phyloP scores from a whole-genome alignment of 2,797 vertebrate species.

The Margarornis squamiger region DNA sequence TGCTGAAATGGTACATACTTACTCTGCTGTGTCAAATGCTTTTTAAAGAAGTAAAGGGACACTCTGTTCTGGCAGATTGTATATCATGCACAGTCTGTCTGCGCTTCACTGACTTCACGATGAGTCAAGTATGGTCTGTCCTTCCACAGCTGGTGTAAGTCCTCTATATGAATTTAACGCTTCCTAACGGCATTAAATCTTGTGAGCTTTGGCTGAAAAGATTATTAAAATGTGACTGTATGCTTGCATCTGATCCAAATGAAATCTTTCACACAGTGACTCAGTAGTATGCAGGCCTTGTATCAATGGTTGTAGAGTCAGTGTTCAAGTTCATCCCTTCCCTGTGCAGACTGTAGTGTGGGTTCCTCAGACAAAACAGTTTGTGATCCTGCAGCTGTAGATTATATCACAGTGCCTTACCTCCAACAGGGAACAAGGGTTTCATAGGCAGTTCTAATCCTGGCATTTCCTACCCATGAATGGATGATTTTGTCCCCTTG shows the following conservation, averaged over 20 bases:
- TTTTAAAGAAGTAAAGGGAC: slow-evolving; percentile 59
- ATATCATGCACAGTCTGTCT: slow-evolving; percentile 40
- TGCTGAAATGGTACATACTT: not conserved
- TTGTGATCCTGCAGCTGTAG: not conserved
- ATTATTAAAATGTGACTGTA: not conserved
- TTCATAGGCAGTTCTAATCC: not conserved
- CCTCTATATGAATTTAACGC: not conserved
- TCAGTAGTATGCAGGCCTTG: not conserved
- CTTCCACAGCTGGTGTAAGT: slow-evolving; percentile 28
- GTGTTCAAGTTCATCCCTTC: not conserved
- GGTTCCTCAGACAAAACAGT: not conserved
- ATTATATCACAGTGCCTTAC: not conserved
- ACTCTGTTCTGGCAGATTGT: slow-evolving; percentile 43
- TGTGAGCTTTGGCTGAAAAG: not conserved
- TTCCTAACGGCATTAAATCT: not conserved
- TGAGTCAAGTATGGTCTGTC: slow-evolving; percentile 50
- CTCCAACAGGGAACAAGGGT: not conserved
- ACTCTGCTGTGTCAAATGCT: slow-evolving; percentile 33
- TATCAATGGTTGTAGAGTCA: not conserved
- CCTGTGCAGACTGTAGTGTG: not conserved
- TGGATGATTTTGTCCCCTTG: not conserved
- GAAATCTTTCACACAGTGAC: not conserved
- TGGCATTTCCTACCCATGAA: not conserved
- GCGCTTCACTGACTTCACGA: slow-evolving; percentile 9
- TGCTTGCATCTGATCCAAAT: not conserved